Evolutionary conservation across 2,113 vertebrate genomes (phyloP).

Genomic region (Ahaetulla prasina): DNA sequence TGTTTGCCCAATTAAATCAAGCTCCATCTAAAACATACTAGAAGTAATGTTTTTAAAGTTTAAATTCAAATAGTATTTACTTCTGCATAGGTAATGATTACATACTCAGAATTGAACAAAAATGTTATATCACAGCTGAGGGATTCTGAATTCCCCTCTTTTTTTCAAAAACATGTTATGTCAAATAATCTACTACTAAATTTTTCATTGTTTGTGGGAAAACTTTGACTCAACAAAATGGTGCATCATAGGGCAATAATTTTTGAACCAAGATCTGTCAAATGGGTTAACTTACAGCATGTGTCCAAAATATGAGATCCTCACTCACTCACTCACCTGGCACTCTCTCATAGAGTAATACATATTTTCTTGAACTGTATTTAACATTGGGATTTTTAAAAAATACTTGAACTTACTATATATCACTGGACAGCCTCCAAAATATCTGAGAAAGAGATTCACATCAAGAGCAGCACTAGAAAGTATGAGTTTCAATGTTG

Average conservation of each 20-base stretch:
- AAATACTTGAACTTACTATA: constrained; percentile 76
- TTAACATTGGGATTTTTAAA: not conserved
- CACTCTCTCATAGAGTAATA: not conserved
- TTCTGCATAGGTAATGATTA: not conserved
- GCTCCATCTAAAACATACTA: not conserved
- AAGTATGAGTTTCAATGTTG: constrained; percentile 83
- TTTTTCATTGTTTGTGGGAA: not conserved
- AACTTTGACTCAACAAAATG: not conserved
- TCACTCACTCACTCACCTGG: too few species aligned
- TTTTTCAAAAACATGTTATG: not conserved
- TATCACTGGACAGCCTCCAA: constrained; percentile 87
- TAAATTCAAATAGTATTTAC: not conserved
- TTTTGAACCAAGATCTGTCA: not conserved
- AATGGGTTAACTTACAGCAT: not conserved
- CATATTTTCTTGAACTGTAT: not conserved
- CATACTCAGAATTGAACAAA: not conserved
- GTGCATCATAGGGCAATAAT: not conserved
- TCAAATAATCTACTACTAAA: not conserved
- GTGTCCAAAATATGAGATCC: not conserved
- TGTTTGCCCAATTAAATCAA: not conserved
- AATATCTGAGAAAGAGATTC: constrained; percentile 86
- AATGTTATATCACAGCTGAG: not conserved
- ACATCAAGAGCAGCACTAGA: constrained; percentile 90
- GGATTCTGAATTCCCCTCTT: not conserved
- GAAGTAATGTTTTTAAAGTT: not conserved